Evolutionary conservation across 2,113 vertebrate genomes (phyloP), one percentile per base, ranked within the genome.

Genomic region (Bujurquina vittata): DNA sequence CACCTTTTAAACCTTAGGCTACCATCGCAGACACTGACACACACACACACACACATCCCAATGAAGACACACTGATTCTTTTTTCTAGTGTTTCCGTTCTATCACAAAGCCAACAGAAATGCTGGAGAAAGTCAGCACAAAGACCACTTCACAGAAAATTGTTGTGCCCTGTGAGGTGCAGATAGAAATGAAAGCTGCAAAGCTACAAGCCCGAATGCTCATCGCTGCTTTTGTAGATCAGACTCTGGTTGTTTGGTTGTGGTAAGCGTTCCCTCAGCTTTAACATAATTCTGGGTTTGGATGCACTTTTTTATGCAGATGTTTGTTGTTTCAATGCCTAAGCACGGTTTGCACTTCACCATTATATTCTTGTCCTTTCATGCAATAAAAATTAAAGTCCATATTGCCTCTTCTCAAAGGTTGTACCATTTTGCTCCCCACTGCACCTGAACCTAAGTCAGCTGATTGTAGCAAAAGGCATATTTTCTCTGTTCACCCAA

Each of bases 351-450:
- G 15, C 40, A 46, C 22, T 29, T 67, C 2, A 0, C 9, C 40
- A 29, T 49, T 18, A 49, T 18, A 0, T 49, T 67, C 40, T 46
- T 49, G 0, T 9, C 63, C 37, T 26, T 18, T 26, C 0, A 2
- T 67, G 8, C 22, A 67, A 67, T 67, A 43, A 67, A 67, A 18
- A 3, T 46, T 9, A 46, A 0, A 65, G 40, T 43, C 37, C 40
- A 0, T 65, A 43, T 1, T 9, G 4, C 37, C 4, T 14, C 14
- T 67, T 46, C 14, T 26, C 1, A 65, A 65, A n/a, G 8, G 54
- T 22, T 56, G n/a, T 49, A 49, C 46, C 62, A 43, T 65, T 65
- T 65, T 43, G 35, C n/a, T 43, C 12, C 62, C 15, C 37, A 12
- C n/a, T 23, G 62, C n/a, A 65, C 35, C 15, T 2, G 40, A 43